Evolutionary conservation across 2,888 invertebrate genomes (phyloP).

Genomic region (Cataglyphis albicans): DNA sequence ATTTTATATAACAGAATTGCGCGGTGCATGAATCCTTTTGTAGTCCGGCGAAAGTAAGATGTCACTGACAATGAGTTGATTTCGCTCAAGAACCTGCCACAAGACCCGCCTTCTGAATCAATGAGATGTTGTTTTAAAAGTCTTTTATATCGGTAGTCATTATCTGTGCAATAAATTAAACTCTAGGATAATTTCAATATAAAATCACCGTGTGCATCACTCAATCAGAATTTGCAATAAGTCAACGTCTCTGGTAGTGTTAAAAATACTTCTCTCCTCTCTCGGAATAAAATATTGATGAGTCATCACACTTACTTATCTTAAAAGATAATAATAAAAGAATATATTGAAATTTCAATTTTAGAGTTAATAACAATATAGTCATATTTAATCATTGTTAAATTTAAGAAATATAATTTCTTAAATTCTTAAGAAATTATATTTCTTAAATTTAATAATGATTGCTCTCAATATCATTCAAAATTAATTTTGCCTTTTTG

Average conservation of each 20-base stretch:
- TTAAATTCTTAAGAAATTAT: no score
- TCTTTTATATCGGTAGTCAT: neutral
- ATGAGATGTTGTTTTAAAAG: neutral
- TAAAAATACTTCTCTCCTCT: neutral
- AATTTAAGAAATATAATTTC: neutral
- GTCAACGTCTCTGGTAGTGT: neutral
- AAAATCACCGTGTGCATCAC: neutral
- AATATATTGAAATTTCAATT: neutral
- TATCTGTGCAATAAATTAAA: neutral
- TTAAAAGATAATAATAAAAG: neutral
- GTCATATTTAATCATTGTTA: no score
- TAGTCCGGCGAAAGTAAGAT: constrained; percentile 46
- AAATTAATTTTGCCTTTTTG: neutral
- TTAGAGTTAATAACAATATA: neutral
- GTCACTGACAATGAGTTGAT: constrained; percentile 11
- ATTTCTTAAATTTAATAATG: neutral
- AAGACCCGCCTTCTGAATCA: neutral
- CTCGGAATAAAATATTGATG: neutral
- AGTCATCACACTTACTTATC: neutral
- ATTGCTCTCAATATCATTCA: neutral
- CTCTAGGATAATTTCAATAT: neutral
- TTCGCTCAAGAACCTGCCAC: constrained; percentile 8
- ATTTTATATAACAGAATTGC: constrained; percentile 63
- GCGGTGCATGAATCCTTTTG: constrained; percentile 41
- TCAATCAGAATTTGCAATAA: constrained; percentile 8